Conservation (phyloP, 1,140 invertebrate species). For the Halotydeus destructor region DNA sequence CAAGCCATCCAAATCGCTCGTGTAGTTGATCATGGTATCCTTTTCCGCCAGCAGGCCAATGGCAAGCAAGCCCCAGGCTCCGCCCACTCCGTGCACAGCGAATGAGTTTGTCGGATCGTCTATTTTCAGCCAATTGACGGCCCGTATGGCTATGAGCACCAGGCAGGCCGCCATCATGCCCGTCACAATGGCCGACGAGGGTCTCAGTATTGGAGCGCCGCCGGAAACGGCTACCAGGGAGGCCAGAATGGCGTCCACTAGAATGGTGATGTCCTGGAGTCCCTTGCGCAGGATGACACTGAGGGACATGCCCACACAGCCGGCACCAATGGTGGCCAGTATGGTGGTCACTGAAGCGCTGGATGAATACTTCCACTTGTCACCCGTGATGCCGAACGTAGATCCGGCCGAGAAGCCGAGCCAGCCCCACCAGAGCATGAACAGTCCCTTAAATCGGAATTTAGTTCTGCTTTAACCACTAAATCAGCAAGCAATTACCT, state of each 20-base stretch:
- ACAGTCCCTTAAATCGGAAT: too few species aligned
- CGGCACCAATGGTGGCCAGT: slow-evolving; percentile 21
- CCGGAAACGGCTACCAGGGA: slow-evolving; percentile 19
- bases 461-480: too few species aligned
- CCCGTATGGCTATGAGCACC: slow-evolving; percentile 12
- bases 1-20: slow-evolving; percentile 13
- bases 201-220: slow-evolving; percentile 16
- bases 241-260: slow-evolving; percentile 18
- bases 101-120: slow-evolving; percentile 20
- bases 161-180: slow-evolving; percentile 14
- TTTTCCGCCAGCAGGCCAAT: slow-evolving; percentile 17
- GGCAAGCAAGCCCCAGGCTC: slow-evolving; percentile 18
- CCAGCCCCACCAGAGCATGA: slow-evolving; percentile 26
- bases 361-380: slow-evolving; percentile 26
- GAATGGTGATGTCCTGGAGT: slow-evolving; percentile 16
- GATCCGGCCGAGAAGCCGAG: slow-evolving; percentile 27
- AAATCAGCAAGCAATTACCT: too few species aligned
- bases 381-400: slow-evolving; percentile 24
- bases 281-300: slow-evolving; percentile 14
- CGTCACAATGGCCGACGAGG: slow-evolving; percentile 15
- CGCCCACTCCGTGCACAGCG: slow-evolving; percentile 18
- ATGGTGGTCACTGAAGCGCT: slow-evolving; percentile 22
- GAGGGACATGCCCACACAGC: slow-evolving; percentile 19
- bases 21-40: slow-evolving; percentile 15
- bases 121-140: slow-evolving; percentile 14